These are phyloP conservation scores for Eupithecia subfuscata DNA, from an alignment of 2,888 invertebrate species.

Conservation along the genomic window DNA sequence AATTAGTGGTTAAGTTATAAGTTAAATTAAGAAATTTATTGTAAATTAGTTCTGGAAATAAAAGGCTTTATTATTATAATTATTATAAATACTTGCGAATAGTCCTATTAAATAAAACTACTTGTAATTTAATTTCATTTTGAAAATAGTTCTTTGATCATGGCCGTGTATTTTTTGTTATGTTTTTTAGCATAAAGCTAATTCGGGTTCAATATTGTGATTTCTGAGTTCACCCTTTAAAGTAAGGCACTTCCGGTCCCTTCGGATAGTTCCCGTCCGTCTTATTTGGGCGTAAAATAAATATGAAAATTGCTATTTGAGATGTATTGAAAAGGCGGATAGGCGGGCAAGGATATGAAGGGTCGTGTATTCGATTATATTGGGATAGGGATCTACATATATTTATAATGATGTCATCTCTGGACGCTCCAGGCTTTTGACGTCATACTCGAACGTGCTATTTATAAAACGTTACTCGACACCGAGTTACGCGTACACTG, in stretches of 20 bases:
- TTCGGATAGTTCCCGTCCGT: conserved; percentile 15
- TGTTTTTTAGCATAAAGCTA: neutral
- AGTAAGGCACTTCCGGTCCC: conserved; percentile 20
- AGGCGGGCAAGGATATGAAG: conserved; percentile 26
- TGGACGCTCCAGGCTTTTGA: conserved; percentile 1
- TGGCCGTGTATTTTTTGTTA: neutral
- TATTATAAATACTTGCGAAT: neutral
- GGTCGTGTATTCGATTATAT: conserved; percentile 31
- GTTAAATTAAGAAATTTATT: no score
- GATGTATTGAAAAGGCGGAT: conserved; percentile 25
- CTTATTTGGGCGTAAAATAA: conserved; percentile 27
- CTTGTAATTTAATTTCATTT: neutral
- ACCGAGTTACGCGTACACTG: neutral
- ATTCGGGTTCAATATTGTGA: conserved; percentile 4
- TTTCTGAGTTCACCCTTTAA: conserved; percentile 14
- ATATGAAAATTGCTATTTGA: conserved; percentile 35
- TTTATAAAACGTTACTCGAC: neutral
- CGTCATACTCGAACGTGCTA: neutral
- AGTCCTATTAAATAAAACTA: neutral
- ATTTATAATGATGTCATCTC: conserved; percentile 23
- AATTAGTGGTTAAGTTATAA: no score
- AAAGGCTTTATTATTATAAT: no score
- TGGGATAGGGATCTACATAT: conserved; percentile 13
- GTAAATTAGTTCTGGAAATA: no score
- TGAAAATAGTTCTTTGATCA: neutral